These are phyloP conservation scores for Arrhamphus sclerolepis DNA, from an alignment of 2,797 vertebrate species.

Conservation along the genomic window DNA sequence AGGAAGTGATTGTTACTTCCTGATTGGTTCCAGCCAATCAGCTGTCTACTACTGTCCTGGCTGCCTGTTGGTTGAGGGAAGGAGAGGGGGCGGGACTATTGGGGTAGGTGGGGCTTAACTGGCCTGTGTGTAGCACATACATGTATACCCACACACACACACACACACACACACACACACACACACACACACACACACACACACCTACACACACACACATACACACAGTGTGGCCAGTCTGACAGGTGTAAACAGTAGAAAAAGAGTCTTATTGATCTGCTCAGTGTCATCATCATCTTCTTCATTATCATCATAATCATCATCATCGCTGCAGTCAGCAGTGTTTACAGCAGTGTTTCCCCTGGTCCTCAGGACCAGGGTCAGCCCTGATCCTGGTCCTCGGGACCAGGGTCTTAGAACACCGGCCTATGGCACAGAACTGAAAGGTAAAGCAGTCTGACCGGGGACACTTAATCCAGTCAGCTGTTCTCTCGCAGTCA, in stretches of 20 bases:
- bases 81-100: constrained; percentile 15
- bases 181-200: constrained; percentile 41
- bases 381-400: no score
- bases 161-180: constrained; percentile 46
- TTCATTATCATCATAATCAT: constrained; percentile 21
- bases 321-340: no score
- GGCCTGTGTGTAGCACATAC: constrained; percentile 65
- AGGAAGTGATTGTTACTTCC: constrained; percentile 32
- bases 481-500: no score
- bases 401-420: no score
- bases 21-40: constrained; percentile 81
- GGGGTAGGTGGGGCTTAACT: constrained; percentile 62
- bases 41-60: constrained; percentile 43
- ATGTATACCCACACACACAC: no score
- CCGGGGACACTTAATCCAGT: no score
- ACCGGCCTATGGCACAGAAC: constrained; percentile 73
- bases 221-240: constrained; percentile 79
- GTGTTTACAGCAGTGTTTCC: no score
- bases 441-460: constrained; percentile 42
- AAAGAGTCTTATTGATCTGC: constrained; percentile 71
- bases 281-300: constrained; percentile 61
- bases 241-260: constrained; percentile 78
- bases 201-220: constrained; percentile 53
- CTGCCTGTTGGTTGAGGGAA: constrained; percentile 52
- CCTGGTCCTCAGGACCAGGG: no score